phyloP scores from a whole-genome alignment of 2,113 vertebrate species.

The Scalopus aquaticus region DNA sequence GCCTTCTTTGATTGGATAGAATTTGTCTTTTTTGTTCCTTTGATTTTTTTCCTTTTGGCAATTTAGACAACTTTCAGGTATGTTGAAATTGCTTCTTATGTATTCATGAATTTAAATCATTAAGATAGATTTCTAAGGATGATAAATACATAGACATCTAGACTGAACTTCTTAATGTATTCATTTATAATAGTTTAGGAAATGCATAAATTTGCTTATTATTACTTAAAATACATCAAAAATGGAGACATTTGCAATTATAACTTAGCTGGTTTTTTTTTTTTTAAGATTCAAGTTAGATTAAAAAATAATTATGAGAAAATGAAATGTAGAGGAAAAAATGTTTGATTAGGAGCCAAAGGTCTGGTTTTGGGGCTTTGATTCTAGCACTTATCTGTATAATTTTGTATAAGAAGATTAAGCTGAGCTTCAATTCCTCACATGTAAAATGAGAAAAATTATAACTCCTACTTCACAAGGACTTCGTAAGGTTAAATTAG shows the following conservation, averaged over 20 bases:
- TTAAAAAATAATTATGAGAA: neutral
- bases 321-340: neutral
- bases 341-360: neutral
- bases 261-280: neutral
- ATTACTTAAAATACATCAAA: neutral
- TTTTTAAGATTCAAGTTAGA: neutral
- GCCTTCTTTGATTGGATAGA: neutral
- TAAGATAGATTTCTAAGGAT: neutral
- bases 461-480: neutral
- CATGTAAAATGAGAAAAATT: constrained; percentile 13
- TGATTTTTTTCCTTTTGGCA: neutral
- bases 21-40: neutral
- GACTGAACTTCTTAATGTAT: neutral
- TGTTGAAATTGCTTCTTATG: neutral
- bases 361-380: neutral
- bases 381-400: neutral
- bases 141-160: neutral
- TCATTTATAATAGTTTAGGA: neutral
- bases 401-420: constrained; percentile 26
- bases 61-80: neutral
- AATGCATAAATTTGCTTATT: neutral
- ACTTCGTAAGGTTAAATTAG: constrained; percentile 24
- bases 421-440: constrained; percentile 10
- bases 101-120: neutral
- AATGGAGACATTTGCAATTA: neutral